Conservation (phyloP, 2,113 vertebrate genomes). For the Aegotheles bennettii region DNA sequence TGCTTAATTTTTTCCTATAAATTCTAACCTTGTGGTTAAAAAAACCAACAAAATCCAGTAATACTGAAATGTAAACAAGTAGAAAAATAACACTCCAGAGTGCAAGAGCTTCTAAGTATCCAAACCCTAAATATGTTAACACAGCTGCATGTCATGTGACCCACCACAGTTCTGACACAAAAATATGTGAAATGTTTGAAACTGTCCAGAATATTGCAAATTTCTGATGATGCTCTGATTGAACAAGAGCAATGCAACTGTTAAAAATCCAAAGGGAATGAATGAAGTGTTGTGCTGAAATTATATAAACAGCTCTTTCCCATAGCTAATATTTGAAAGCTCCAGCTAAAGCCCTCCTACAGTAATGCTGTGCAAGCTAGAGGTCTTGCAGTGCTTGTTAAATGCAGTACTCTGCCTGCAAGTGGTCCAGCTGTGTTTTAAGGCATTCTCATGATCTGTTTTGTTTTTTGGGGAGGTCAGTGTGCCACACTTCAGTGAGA, state of each 20-base stretch:
- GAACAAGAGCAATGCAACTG: not conserved
- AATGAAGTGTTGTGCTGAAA: not conserved
- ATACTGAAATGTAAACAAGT: conserved; percentile 35
- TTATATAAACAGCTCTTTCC: not conserved
- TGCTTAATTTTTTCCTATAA: conserved; percentile 23
- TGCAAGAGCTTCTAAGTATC: not conserved
- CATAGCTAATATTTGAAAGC: not conserved
- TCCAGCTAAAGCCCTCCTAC: not conserved
- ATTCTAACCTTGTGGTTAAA: conserved; percentile 43
- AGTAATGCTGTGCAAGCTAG: not conserved
- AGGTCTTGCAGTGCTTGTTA: not conserved
- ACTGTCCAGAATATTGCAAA: not conserved
- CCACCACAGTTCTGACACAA: conserved; percentile 1
- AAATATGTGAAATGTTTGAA: conserved; percentile 8
- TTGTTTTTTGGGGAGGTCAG: not conserved
- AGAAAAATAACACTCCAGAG: conserved; percentile 35
- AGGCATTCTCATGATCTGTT: not conserved
- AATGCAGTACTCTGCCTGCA: not conserved
- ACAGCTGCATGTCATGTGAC: conserved; percentile 36
- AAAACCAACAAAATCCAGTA: not conserved
- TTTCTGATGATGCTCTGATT: not conserved
- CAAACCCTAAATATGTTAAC: conserved; percentile 40
- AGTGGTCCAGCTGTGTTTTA: not conserved
- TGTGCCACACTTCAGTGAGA: not conserved
- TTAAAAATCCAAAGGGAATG: conserved; percentile 6